Evolutionary conservation across 2,113 vertebrate species (phyloP).

Genomic region (Sapayoa aenigma): DNA sequence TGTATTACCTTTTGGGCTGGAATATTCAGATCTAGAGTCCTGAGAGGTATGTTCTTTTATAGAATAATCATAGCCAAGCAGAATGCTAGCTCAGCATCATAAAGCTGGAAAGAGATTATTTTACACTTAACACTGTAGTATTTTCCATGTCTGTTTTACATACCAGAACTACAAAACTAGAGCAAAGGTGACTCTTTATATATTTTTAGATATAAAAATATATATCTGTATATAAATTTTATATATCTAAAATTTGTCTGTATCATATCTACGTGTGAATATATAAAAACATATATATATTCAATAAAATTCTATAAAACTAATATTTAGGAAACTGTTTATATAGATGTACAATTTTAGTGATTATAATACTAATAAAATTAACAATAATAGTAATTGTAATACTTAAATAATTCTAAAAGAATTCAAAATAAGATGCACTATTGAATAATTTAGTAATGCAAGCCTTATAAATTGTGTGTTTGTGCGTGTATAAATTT

Average conservation of each 20-base stretch:
- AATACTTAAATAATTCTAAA: background rate
- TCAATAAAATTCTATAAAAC: background rate
- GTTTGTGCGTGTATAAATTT: background rate
- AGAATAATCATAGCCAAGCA: background rate
- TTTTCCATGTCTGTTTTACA: background rate
- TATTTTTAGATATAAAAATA: no score
- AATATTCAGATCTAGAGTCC: background rate
- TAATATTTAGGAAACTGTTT: background rate
- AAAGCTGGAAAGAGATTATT: background rate
- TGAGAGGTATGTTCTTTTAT: background rate
- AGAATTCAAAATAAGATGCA: background rate
- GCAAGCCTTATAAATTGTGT: background rate
- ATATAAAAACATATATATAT: background rate
- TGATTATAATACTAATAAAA: background rate
- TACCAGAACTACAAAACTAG: background rate
- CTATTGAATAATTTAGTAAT: background rate
- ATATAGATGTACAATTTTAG: background rate
- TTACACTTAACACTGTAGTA: background rate
- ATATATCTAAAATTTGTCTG: background rate
- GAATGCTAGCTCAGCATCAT: background rate
- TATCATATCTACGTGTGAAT: background rate
- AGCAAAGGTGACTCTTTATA: background rate
- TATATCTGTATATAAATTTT: no score
- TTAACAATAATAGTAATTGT: background rate
- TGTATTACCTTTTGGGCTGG: background rate